Evolutionary conservation across 2,888 invertebrate species (phyloP), one percentile per base, ranked within the genome.

Genomic region (Ceriagrion tenellum): DNA sequence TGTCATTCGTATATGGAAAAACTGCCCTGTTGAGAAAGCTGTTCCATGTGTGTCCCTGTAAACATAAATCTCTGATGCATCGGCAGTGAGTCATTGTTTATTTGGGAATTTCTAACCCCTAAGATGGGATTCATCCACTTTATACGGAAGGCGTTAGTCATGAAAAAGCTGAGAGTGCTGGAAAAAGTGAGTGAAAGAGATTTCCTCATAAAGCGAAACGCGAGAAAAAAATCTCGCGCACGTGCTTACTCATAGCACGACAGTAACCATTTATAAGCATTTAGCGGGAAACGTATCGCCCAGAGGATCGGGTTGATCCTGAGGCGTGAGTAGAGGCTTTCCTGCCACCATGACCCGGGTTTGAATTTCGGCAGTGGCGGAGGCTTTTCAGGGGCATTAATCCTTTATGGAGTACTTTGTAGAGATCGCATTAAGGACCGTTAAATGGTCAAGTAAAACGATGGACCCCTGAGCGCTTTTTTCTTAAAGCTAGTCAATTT

Each of bases 81-180:
- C 89, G 89, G 55, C 23, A 18, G n/a, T 89, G 89, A 89, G 12
- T 89, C 89, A 89, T n/a, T 89, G 89, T 47, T 89, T 89, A 89
- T 89, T 89, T 89, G n/a, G 55, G 55, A 89, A 89, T 89, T 89
- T 89, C 89, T n/a, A 47, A 55, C 89, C 55, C 35, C 81, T 35
- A 35, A 81, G 81, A 81, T 30, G 81, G 81, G 81, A 81, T 18
- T 81, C 81, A 81, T 35, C 12, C 81, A 81, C 81, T 81, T 35
- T 81, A 81, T 81, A 35, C 12, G 81, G 81, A 81, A 81, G 81
- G 2, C 35, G 35, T 81, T 81, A 81, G 81, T 81, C 81, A 81
- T 18, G 81, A 35, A 81, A 81, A 30, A 6, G 35, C 81, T 30
- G 35, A 81, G 81, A 81, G 81, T 35, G 35, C 13, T 35, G 81